These are phyloP conservation scores for Oxytorus armatus DNA, from an alignment of 2,888 invertebrate species.

Conservation along the genomic window DNA sequence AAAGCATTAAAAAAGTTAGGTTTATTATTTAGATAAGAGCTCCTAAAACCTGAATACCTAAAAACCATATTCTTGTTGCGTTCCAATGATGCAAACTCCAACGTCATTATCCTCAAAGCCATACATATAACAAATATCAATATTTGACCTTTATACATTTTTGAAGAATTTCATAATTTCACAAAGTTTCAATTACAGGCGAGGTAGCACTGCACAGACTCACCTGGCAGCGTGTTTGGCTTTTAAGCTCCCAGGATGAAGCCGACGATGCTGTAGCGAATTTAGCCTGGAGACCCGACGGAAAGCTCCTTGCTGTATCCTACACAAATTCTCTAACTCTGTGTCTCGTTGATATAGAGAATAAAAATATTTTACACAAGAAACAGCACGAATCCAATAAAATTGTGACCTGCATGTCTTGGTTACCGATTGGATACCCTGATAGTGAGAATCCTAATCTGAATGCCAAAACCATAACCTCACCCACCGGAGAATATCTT, in stretches of 20 bases:
- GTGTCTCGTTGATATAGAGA: conserved; percentile 92
- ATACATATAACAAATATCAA: too few species aligned
- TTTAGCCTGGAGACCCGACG: conserved; percentile 97
- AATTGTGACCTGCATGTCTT: conserved; percentile 90
- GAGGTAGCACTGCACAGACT: conserved; percentile 95
- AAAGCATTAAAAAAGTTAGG: too few species aligned
- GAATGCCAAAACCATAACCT: conserved; percentile 68
- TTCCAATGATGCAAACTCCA: too few species aligned
- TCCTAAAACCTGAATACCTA: too few species aligned
- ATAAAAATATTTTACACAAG: conserved; percentile 91
- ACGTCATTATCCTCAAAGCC: too few species aligned
- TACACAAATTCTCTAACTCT: conserved; percentile 77
- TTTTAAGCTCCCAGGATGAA: conserved; percentile 91
- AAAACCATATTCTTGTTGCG: too few species aligned
- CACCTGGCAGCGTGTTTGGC: conserved; percentile 97
- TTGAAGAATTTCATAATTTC: not conserved
- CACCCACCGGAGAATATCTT: conserved; percentile 82
- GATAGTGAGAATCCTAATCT: conserved; percentile 59
- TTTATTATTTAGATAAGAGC: too few species aligned
- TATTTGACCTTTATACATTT: too few species aligned
- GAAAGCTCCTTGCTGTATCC: conserved; percentile 90
- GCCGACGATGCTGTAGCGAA: conserved; percentile 89
- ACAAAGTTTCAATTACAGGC: conserved; percentile 85
- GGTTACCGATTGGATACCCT: conserved; percentile 85
- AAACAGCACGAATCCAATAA: conserved; percentile 82